Conservation (phyloP, 2,888 invertebrate genomes). For the Cerceris ruficornis region DNA sequence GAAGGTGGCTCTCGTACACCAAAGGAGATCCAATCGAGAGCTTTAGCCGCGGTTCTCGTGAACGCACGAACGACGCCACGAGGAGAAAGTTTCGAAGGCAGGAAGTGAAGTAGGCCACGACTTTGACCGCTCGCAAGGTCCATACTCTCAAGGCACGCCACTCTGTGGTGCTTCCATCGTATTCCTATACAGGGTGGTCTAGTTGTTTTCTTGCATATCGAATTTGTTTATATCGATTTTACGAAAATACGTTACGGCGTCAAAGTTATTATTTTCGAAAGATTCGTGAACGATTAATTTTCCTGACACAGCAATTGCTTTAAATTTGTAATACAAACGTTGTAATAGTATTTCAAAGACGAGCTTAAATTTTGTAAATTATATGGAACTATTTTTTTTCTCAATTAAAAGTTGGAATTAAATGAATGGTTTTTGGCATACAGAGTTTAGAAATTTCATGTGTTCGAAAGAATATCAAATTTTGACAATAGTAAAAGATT, state of each 20-base stretch:
- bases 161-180: conserved; percentile 36
- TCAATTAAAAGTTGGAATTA: no score
- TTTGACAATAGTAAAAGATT: no score
- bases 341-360: no score
- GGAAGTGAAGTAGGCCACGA: conserved; percentile 81
- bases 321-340: no score
- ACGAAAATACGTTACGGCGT: not conserved
- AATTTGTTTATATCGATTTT: not conserved
- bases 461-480: no score
- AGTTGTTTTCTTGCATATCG: not conserved
- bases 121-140: conserved; percentile 82
- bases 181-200: not conserved
- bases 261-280: not conserved
- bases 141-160: conserved; percentile 71
- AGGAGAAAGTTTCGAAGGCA: conserved; percentile 80
- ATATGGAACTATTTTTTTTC: no score
- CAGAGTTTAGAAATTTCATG: no score
- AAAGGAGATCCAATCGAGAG: conserved; percentile 45
- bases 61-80: conserved; percentile 65
- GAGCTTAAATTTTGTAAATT: no score
- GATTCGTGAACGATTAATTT: no score
- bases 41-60: conserved; percentile 40
- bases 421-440: no score
- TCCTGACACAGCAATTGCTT: no score
- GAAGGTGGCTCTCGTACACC: conserved; percentile 24